Percentiles rank a stretch among this genome's conserved stretches.
These are phyloP conservation scores for Rhinogobius similis DNA, from an alignment of 2,113 vertebrate genomes.

Conservation along the genomic window DNA sequence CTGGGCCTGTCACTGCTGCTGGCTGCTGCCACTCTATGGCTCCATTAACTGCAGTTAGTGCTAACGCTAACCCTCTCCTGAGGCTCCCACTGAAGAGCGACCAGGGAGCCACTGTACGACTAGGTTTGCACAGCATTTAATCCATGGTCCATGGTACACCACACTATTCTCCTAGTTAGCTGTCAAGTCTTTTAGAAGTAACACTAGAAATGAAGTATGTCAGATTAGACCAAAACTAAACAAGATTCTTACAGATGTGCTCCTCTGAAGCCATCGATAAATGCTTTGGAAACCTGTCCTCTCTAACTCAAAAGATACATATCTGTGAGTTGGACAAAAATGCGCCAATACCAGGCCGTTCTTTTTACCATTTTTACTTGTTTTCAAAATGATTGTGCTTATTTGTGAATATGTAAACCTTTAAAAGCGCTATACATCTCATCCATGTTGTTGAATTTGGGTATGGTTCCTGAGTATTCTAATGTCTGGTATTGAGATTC, in stretches of 20 bases:
- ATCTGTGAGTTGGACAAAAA: conserved; percentile 62
- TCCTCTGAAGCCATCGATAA: conserved; percentile 44
- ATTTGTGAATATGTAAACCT: conserved; percentile 71
- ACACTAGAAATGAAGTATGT: background rate
- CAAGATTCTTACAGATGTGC: background rate
- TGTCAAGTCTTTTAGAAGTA: conserved; percentile 1
- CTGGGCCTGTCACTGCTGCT: conserved; percentile 71
- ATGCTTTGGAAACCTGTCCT: conserved; percentile 76
- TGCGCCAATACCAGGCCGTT: conserved; percentile 67
- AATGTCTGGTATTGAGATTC: conserved; percentile 71
- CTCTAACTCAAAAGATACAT: conserved; percentile 58
- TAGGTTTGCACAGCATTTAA: conserved; percentile 73
- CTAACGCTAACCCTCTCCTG: conserved; percentile 59
- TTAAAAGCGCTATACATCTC: conserved; percentile 62
- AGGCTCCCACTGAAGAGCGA: conserved; percentile 57
- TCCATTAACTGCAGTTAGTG: conserved; percentile 74
- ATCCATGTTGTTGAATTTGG: conserved; percentile 48
- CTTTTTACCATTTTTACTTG: conserved; percentile 56
- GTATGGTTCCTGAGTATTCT: conserved; percentile 57
- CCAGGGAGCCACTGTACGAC: conserved; percentile 53
- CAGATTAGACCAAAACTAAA: background rate
- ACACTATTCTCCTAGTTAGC: conserved; percentile 3
- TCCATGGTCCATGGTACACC: conserved; percentile 4
- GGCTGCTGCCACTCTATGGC: conserved; percentile 69
- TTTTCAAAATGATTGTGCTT: conserved; percentile 73